Conservation (phyloP, 2,888 invertebrate species). For the Chrysina gloriosa region DNA sequence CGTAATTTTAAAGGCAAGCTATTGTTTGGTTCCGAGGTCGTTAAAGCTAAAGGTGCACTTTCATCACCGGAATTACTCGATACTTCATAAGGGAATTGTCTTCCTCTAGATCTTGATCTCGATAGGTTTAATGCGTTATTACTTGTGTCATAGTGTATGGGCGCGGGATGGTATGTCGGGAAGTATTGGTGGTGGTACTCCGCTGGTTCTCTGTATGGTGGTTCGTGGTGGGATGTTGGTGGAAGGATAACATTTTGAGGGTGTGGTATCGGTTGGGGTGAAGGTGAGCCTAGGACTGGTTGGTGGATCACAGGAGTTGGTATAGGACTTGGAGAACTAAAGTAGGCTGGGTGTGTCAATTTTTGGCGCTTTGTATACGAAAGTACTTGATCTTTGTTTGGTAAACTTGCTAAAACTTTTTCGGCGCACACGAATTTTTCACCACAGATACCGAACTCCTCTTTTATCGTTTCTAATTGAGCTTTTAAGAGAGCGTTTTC, state of each 20-base stretch:
- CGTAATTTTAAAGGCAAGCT: conserved; percentile 90
- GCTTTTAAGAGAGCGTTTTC: conserved; percentile 95
- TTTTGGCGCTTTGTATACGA: conserved; percentile 84
- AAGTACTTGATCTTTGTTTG: conserved; percentile 85
- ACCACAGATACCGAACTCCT: conserved; percentile 91
- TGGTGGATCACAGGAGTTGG: conserved; percentile 74
- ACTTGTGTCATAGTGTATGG: conserved; percentile 60
- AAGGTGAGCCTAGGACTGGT: conserved; percentile 64
- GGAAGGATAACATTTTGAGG: conserved; percentile 68
- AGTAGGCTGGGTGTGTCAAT: conserved; percentile 64
- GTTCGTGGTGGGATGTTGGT: conserved; percentile 66
- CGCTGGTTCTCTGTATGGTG: conserved; percentile 50
- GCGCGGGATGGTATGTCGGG: conserved; percentile 53
- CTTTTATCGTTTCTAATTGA: conserved; percentile 91
- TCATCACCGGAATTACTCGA: conserved; percentile 79
- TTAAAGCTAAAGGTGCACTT: conserved; percentile 63
- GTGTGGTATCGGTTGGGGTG: conserved; percentile 67
- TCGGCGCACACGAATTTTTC: conserved; percentile 89
- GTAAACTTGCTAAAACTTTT: conserved; percentile 87
- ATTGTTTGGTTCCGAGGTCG: conserved; percentile 74
- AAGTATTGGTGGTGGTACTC: conserved; percentile 47
- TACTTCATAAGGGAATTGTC: conserved; percentile 83
- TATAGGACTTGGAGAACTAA: conserved; percentile 69
- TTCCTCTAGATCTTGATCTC: conserved; percentile 56
- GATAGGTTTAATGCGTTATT: conserved; percentile 81